Conservation (phyloP, 2,888 invertebrate genomes). For the Petrolisthes manimaculis region DNA sequence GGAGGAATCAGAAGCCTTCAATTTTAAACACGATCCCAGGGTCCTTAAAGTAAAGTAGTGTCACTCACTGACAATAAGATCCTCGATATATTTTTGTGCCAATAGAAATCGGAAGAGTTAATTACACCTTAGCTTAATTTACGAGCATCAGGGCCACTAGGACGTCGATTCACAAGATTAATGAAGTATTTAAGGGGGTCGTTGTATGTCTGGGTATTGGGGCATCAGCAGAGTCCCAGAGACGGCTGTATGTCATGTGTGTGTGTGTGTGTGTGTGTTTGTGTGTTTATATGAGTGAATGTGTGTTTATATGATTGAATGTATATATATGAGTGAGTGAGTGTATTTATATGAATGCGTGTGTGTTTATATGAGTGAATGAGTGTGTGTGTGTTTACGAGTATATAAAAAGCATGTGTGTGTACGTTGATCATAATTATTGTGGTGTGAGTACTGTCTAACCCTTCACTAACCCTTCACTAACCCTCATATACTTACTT, state of each 20-base stretch:
- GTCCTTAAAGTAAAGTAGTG: not conserved
- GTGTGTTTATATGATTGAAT: constrained; percentile 22
- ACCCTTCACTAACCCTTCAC: not conserved
- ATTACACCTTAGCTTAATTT: too few relatives aligned
- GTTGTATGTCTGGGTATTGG: not conserved
- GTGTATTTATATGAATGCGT: constrained; percentile 1
- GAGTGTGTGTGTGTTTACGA: constrained; percentile 66
- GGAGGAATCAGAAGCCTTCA: too few relatives aligned
- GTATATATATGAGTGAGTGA: constrained; percentile 18
- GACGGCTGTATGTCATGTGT: not conserved
- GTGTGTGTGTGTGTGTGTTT: constrained; percentile 3
- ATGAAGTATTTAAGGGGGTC: not conserved
- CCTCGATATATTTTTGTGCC: not conserved
- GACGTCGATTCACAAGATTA: not conserved
- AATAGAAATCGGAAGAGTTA: too few relatives aligned
- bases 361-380: constrained; percentile 32
- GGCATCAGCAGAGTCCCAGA: too few relatives aligned
- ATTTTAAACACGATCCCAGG: too few relatives aligned
- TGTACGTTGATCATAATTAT: not conserved
- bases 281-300: constrained; percentile 1
- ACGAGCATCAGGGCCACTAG: too few relatives aligned
- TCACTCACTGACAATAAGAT: not conserved
- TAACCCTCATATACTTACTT: not conserved
- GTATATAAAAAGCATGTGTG: not conserved
- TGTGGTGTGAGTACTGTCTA: not conserved